Base-by-base conservation (phyloP, 2,797 vertebrate species). In the Acanthornis magna region DNA sequence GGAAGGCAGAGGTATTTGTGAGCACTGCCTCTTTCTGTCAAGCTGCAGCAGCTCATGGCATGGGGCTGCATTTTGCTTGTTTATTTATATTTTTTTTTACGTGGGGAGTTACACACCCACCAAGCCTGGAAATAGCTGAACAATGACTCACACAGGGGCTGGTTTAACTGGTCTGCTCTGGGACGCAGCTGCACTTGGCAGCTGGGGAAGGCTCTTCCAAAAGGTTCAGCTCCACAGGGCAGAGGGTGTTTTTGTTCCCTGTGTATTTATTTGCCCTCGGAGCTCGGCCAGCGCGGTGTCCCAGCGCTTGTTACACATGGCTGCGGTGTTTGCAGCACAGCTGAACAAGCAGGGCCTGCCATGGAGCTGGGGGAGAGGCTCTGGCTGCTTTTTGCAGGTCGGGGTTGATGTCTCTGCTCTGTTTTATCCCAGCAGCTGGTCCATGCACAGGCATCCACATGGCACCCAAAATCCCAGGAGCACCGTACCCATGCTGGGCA, bases 111-210 rank as follows among this genome's bases (percentile, higher is more conserved):
- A 84, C 92, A 91, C 93, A 80, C 91, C 89, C 91, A 87, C 16
- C 7, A 54, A 73, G 91, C 32, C 88, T 94, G 85, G 83, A 96
- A 96, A 96, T 96, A 96, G 93, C 88, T 87, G 81, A 61, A 76
- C 88, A 32, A 75, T 97, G 96, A 96, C 86, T 97, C 96, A 97
- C 4, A 2, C 11, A 57, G 58, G 53, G 96, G 73, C 94, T 85
- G 91, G 70, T 88, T 82, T 47, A 58, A 38, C 92, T 71, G 76
- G 18, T 65, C 63, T 77, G 86, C 87, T 67, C 77, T 27, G 67
- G 67, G 84, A 61, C 13, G 34, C 77, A 85, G 76, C 85, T 93
- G 86, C 1, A 0, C 17, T 84, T 92, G 92, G 95, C 92, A 94
- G 86, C 89, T 22, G 95, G 38, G 55, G 74, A 84, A 82, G 48